Percentiles rank a stretch among this genome's conserved stretches.
These are phyloP conservation scores for Acanthochromis polyacanthus DNA, from an alignment of 2,113 vertebrate genomes.

Conservation along the genomic window DNA sequence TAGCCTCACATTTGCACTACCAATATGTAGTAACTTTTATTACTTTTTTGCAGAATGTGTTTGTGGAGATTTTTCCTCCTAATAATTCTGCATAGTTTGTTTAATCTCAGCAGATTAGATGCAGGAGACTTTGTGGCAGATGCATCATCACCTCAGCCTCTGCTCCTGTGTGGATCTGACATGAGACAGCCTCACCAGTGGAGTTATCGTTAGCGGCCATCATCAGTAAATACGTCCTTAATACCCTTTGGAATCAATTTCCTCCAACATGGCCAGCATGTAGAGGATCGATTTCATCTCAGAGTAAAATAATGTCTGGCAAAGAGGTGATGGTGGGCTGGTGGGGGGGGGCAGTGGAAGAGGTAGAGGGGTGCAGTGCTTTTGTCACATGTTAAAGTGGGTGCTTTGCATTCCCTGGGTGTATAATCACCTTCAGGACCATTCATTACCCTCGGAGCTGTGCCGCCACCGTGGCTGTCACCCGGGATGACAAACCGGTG, in stretches of 20 bases:
- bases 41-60: too few species aligned
- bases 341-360: neutral
- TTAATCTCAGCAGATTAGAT: neutral
- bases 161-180: slow-evolving; percentile 24
- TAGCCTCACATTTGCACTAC: too few species aligned
- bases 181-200: slow-evolving; percentile 1
- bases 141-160: neutral
- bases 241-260: slow-evolving; percentile 71
- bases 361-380: slow-evolving; percentile 5
- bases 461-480: slow-evolving; percentile 58
- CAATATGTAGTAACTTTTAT: too few species aligned
- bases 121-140: neutral
- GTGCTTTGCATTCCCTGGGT: slow-evolving; percentile 70
- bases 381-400: slow-evolving; percentile 72
- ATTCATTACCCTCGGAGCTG: slow-evolving; percentile 67
- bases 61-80: too few species aligned
- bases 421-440: slow-evolving; percentile 68
- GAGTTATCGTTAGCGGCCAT: slow-evolving; percentile 50
- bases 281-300: slow-evolving; percentile 67
- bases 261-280: slow-evolving; percentile 55
- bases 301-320: slow-evolving; percentile 63
- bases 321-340: slow-evolving; percentile 44
- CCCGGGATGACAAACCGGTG: slow-evolving; percentile 56
- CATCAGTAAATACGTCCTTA: slow-evolving; percentile 65
- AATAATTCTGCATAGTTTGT: too few species aligned